Percentiles rank a stretch among this genome's conserved stretches.
phyloP scores from a whole-genome alignment of 2,113 vertebrate species.

The Xiphias gladius region DNA sequence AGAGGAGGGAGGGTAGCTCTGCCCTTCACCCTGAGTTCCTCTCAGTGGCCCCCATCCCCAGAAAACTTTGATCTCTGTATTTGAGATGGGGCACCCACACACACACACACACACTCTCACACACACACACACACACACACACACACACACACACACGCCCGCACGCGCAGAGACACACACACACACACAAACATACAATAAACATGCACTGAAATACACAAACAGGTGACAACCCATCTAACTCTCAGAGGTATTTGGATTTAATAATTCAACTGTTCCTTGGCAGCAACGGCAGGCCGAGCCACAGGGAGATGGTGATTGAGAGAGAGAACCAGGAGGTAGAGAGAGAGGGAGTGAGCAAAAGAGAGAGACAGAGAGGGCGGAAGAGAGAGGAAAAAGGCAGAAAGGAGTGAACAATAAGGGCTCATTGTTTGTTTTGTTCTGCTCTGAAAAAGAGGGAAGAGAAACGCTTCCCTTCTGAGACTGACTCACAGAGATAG shows the following conservation, averaged over 20 bases:
- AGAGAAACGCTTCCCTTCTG: conserved; percentile 82
- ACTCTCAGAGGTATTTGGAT: conserved; percentile 53
- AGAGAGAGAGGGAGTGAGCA: conserved; percentile 30
- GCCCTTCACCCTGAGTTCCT: conserved; percentile 55
- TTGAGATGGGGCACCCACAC: conserved; percentile 46
- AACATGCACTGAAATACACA: conserved; percentile 51
- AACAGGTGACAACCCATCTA: conserved; percentile 43
- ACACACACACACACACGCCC: conserved; percentile 35
- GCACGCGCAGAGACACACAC: conserved; percentile 13
- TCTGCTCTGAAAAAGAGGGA: conserved; percentile 83
- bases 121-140: conserved; percentile 47
- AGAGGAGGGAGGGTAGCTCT: conserved; percentile 36
- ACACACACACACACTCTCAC: background rate
- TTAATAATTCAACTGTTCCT: conserved; percentile 61
- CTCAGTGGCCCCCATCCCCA: conserved; percentile 36
- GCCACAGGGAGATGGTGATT: conserved; percentile 21
- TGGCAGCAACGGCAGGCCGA: conserved; percentile 30
- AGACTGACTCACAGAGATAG: conserved; percentile 81
- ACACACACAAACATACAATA: conserved; percentile 47
- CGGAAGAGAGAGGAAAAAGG: conserved; percentile 73
- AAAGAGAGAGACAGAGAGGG: conserved; percentile 55
- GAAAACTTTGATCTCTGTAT: conserved; percentile 74
- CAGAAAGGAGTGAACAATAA: conserved; percentile 79
- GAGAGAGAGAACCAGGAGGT: conserved; percentile 28
- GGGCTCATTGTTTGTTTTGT: conserved; percentile 85